Conservation (phyloP, 1,140 invertebrate genomes). For the Lasaia peninsularis region DNA sequence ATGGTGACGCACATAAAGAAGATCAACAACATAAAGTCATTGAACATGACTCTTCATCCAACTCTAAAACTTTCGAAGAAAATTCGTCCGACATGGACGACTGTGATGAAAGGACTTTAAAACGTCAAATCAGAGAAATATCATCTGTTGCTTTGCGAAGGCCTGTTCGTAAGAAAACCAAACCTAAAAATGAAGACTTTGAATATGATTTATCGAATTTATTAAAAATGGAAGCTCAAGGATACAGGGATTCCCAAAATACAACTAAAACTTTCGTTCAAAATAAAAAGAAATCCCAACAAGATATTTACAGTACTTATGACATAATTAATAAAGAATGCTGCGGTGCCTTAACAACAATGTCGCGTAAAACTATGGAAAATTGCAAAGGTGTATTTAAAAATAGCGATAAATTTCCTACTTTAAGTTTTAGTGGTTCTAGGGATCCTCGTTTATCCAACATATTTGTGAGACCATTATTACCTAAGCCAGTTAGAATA, state of each 20-base stretch:
- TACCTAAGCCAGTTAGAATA: slow-evolving; percentile 58
- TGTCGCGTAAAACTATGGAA: slow-evolving; percentile 55
- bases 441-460: slow-evolving; percentile 40
- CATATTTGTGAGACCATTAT: slow-evolving; percentile 52
- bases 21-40: slow-evolving; percentile 12
- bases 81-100: slow-evolving; percentile 71
- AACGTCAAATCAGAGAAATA: slow-evolving; percentile 29
- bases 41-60: slow-evolving; percentile 41
- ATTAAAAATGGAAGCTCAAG: slow-evolving; percentile 72
- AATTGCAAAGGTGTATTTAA: slow-evolving; percentile 55
- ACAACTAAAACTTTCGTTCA: slow-evolving; percentile 36
- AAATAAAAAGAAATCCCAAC: slow-evolving; percentile 50
- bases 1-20: slow-evolving; percentile 34
- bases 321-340: slow-evolving; percentile 54
- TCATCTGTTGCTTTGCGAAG: slow-evolving; percentile 54
- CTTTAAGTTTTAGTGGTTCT: slow-evolving; percentile 24
- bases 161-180: slow-evolving; percentile 81
- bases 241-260: slow-evolving; percentile 54
- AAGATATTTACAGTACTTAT: slow-evolving; percentile 42
- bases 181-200: slow-evolving; percentile 82
- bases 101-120: slow-evolving; percentile 46
- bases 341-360: slow-evolving; percentile 45
- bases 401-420: slow-evolving; percentile 39
- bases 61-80: slow-evolving; percentile 57
- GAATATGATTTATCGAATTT: slow-evolving; percentile 82